Evolutionary conservation across 1,140 invertebrate species (phyloP).

Genomic region (Drosophila athabasca): DNA sequence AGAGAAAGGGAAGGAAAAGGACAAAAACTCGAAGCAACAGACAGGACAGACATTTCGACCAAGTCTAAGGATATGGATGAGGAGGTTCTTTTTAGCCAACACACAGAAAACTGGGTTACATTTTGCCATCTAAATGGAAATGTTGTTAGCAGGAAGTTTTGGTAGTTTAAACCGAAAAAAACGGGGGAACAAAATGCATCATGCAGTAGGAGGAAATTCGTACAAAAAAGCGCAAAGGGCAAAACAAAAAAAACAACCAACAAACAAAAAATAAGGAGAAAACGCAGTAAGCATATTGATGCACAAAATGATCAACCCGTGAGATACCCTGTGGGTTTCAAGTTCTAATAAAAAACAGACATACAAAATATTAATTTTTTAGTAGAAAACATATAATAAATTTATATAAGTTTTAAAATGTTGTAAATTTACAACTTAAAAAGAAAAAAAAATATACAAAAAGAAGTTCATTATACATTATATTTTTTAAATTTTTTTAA

Average conservation of each 20-base stretch:
- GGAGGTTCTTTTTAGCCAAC: constrained; percentile 28
- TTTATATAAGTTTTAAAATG: no score
- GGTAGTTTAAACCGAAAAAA: constrained; percentile 13
- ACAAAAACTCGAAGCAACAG: constrained; percentile 25
- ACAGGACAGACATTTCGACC: background rate
- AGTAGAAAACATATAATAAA: no score
- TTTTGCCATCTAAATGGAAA: constrained; percentile 72
- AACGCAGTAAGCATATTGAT: background rate
- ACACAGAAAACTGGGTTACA: constrained; percentile 66
- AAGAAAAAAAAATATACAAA: no score
- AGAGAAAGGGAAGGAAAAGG: constrained; percentile 28
- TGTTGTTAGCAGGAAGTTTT: constrained; percentile 69
- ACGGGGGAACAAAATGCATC: constrained; percentile 46
- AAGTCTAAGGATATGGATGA: constrained; percentile 46
- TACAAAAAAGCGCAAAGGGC: constrained; percentile 10
- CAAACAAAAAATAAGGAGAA: background rate
- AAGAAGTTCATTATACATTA: no score
- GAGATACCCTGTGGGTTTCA: no score
- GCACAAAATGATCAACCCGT: background rate
- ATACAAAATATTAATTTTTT: no score
- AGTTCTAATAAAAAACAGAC: no score
- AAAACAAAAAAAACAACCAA: background rate
- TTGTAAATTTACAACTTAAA: no score
- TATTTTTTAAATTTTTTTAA: no score
- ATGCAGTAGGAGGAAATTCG: constrained; percentile 40